Conservation (phyloP, 2,888 invertebrate species). For the Nycteola revayana region DNA sequence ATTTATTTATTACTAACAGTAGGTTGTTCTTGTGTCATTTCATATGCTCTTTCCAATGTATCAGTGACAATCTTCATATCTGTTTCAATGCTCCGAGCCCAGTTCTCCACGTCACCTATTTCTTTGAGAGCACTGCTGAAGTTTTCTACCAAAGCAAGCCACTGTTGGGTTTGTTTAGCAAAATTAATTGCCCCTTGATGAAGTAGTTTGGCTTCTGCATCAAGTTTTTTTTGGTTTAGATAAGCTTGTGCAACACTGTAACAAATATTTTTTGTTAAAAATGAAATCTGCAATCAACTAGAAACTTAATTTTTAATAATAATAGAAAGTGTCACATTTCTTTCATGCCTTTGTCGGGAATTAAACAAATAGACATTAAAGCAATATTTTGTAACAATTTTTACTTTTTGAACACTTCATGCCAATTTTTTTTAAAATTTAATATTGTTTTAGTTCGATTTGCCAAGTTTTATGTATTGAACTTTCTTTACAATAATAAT, state of each 20-base stretch:
- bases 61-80: slow-evolving; percentile 96
- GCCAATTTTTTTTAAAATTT: no score
- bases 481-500: no score
- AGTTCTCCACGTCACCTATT: slow-evolving; percentile 99
- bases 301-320: no score
- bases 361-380: no score
- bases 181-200: slow-evolving; percentile 97
- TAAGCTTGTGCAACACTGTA: slow-evolving; percentile 98
- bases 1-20: slow-evolving; percentile 43
- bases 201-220: slow-evolving; percentile 97
- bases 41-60: slow-evolving; percentile 96
- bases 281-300: no score
- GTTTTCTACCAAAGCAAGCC: slow-evolving; percentile 95
- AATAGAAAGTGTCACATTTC: no score
- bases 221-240: slow-evolving; percentile 97
- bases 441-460: no score
- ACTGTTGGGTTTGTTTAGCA: slow-evolving; percentile 97
- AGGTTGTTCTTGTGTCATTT: slow-evolving; percentile 81
- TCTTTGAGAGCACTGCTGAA: slow-evolving; percentile 95
- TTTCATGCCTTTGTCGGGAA: no score
- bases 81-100: slow-evolving; percentile 97
- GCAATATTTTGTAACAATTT: no score
- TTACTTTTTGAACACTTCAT: no score
- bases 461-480: no score
- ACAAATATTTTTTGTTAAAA: no score